phyloP scores from a whole-genome alignment of 92 coral and sea anemone genomes.

The Ricordea florida region DNA sequence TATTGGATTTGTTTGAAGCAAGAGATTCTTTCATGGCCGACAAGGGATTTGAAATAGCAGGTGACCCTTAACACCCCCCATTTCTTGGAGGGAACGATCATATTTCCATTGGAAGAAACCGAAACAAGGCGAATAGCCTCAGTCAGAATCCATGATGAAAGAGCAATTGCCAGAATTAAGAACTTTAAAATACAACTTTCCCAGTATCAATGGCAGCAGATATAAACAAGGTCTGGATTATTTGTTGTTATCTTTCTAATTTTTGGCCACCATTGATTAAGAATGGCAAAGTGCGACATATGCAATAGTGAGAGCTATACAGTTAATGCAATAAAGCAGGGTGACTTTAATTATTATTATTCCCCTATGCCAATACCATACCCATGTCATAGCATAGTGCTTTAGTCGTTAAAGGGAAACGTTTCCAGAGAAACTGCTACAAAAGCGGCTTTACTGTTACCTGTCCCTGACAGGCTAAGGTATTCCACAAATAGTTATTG shows the following conservation, averaged over 20 bases:
- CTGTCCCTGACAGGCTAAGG: slow-evolving; percentile 4
- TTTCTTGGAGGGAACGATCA: slow-evolving; percentile 56
- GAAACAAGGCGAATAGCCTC: slow-evolving; percentile 56
- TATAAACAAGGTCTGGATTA: slow-evolving; percentile 57
- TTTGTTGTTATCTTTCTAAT: slow-evolving; percentile 51
- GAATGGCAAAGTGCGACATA: not conserved
- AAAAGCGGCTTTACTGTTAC: not conserved
- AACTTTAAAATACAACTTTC: slow-evolving; percentile 50
- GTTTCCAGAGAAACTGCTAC: not conserved
- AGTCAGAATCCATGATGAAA: slow-evolving; percentile 65
- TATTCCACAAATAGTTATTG: not conserved
- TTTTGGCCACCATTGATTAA: slow-evolving; percentile 47
- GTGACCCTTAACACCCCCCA: slow-evolving; percentile 55
- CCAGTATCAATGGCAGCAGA: slow-evolving; percentile 69
- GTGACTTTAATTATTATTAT: not conserved
- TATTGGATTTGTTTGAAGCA: slow-evolving; percentile 41
- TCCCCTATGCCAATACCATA: not conserved
- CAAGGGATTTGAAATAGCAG: slow-evolving; percentile 37
- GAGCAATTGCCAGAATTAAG: slow-evolving; percentile 54
- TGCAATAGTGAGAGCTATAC: not conserved
- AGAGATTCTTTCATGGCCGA: slow-evolving; percentile 77
- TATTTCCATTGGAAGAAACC: slow-evolving; percentile 46
- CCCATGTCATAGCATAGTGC: not conserved
- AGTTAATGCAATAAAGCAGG: not conserved
- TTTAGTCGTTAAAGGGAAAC: not conserved